phyloP scores from a whole-genome alignment of 1,140 invertebrate species.

The Leptinotarsa undecemlineata region DNA sequence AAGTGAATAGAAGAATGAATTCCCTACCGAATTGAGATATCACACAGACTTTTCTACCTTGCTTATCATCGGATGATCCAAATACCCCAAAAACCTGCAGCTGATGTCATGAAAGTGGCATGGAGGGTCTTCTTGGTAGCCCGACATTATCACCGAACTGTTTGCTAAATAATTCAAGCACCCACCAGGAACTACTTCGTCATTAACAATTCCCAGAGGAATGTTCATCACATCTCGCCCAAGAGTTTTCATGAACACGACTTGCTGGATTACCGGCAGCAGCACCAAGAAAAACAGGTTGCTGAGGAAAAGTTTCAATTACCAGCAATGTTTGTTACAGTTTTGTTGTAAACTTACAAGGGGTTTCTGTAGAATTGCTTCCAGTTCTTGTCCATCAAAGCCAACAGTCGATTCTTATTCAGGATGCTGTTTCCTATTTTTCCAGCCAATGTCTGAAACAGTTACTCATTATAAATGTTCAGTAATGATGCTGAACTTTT shows the following conservation, averaged over 20 bases:
- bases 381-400: constrained; percentile 48
- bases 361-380: constrained; percentile 47
- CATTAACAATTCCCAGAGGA: constrained; percentile 74
- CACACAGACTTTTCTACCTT: constrained; percentile 49
- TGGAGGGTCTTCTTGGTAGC: constrained; percentile 52
- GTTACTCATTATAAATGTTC: not conserved
- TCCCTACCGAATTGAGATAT: not conserved
- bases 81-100: constrained; percentile 61
- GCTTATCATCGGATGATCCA: constrained; percentile 57
- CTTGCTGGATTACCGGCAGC: constrained; percentile 80
- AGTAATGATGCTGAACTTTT: no score
- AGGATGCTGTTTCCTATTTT: constrained; percentile 30
- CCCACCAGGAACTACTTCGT: constrained; percentile 61
- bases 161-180: constrained; percentile 50
- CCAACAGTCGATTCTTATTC: constrained; percentile 35
- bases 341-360: constrained; percentile 29
- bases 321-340: not conserved
- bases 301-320: constrained; percentile 58
- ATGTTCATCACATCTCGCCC: constrained; percentile 77
- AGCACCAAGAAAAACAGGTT: constrained; percentile 78
- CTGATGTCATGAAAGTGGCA: constrained; percentile 60
- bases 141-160: constrained; percentile 42
- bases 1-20: not conserved
- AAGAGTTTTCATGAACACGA: constrained; percentile 78
- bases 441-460: not conserved